Evolutionary conservation across 2,113 vertebrate species (phyloP), one percentile per base, ranked within the genome.

Genomic region (Pyrgilauda ruficollis): DNA sequence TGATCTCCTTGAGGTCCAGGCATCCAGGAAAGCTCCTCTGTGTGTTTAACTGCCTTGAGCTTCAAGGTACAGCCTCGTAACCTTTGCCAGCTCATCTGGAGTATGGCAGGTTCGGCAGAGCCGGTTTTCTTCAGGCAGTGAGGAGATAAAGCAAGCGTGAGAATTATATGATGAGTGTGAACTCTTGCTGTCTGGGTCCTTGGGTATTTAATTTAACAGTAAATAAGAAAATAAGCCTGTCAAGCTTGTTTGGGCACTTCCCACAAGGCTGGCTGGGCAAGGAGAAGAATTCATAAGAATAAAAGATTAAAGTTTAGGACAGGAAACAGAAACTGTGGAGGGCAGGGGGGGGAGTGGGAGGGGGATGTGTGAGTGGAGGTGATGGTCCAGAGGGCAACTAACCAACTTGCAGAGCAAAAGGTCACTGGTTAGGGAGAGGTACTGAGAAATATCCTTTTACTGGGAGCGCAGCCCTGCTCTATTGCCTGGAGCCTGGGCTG

Each of bases 1-100:
- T 15, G 10, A 28, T 28, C 27, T 37, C 22, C 22, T 62, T 4
- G 46, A 56, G 19, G 33, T 70, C 2, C 6, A 21, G 80, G 27
- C 56, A 70, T 30, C 18, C 89, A 35, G 75, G 47, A 53, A 22
- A 62, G 24, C 56, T 16, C 11, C 9, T 52, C n/a, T 15, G 10
- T 26, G 55, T 22, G 0, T 80, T 62, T 20, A 9, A 20, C 19
- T n/a, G 22, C 59, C 27, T 37, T 33, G 41, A 22, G 26, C 55
- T 52, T 61, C 0, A 0, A 35, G 1, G 9, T 70, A 61, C 27
- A 8, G 46, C 13, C 4, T 41, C 0, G 0, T 14, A 8, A 24
- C 26, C 47, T 41, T 58, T 37, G 46, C 43, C 82, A 27, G 74
- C 41, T 84, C 21, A 24, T 49, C 19, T 37, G 24, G 7, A 19